Evolutionary conservation across 2,113 vertebrate genomes (phyloP).

Genomic region (Engystomops pustulosus): DNA sequence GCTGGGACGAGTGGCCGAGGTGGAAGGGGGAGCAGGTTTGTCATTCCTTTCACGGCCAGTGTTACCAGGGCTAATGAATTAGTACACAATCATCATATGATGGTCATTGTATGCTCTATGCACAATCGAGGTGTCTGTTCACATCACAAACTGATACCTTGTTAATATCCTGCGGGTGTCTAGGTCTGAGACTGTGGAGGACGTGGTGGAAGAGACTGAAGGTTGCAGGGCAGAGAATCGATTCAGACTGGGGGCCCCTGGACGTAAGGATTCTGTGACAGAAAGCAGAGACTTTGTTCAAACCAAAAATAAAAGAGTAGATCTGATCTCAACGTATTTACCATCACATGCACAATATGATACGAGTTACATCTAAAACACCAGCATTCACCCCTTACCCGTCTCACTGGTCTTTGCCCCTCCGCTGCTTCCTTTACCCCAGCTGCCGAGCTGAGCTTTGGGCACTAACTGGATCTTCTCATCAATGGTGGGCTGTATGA

Average conservation of each 20-base stretch:
- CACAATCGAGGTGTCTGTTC: background rate
- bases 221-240: slow-evolving; percentile 92
- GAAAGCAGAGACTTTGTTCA: background rate
- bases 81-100: background rate
- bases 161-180: slow-evolving; percentile 86
- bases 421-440: slow-evolving; percentile 98
- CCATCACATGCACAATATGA: background rate
- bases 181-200: slow-evolving; percentile 77
- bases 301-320: slow-evolving; percentile 33
- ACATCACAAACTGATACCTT: slow-evolving; percentile 74
- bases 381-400: slow-evolving; percentile 72
- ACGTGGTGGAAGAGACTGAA: slow-evolving; percentile 74
- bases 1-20: slow-evolving; percentile 73
- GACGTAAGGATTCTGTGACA: slow-evolving; percentile 83
- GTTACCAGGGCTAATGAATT: slow-evolving; percentile 13
- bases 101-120: background rate
- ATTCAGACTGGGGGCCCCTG: slow-evolving; percentile 88
- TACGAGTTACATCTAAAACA: background rate
- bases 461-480: slow-evolving; percentile 98
- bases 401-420: slow-evolving; percentile 94
- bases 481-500: slow-evolving; percentile 91
- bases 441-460: slow-evolving; percentile 91
- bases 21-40: slow-evolving; percentile 75
- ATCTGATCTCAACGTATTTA: background rate
- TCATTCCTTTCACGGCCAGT: slow-evolving; percentile 87